Evolutionary conservation across 2,888 invertebrate genomes (phyloP).

Genomic region (Tetropium fuscum): DNA sequence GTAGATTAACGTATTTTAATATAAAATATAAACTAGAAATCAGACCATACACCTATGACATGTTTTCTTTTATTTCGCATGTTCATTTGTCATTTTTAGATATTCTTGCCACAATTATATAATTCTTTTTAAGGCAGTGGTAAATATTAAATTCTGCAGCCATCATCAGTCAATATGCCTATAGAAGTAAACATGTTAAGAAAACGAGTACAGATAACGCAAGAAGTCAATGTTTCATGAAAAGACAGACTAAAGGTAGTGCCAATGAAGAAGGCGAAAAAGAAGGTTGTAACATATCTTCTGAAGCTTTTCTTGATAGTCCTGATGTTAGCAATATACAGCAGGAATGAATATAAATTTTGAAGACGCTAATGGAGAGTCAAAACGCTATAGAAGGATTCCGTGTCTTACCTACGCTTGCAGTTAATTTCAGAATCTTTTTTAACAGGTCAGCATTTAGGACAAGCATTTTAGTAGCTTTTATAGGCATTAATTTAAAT

Average conservation of each 20-base stretch:
- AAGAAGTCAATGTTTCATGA: background rate
- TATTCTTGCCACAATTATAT: background rate
- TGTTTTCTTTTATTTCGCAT: background rate
- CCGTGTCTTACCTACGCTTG: background rate
- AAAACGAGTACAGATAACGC: background rate
- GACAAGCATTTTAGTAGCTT: background rate
- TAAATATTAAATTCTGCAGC: background rate
- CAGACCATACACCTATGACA: background rate
- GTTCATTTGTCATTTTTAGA: background rate
- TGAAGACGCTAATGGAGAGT: background rate
- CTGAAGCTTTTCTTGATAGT: background rate
- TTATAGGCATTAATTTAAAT: background rate
- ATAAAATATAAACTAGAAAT: background rate
- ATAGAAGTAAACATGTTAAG: background rate
- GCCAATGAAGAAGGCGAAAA: background rate
- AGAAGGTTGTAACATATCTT: background rate
- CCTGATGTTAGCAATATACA: background rate
- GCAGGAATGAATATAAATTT: background rate
- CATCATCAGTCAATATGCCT: background rate
- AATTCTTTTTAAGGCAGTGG: background rate
- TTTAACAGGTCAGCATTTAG: background rate
- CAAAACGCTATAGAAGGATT: background rate
- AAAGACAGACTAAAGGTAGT: background rate
- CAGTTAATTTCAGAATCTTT: background rate
- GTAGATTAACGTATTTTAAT: background rate